A percentile compares a stretch with the other conserved stretches of the same genome.
Evolutionary conservation across 2,888 invertebrate species (phyloP).

Genomic region (Thecocarcelia acutangulata): DNA sequence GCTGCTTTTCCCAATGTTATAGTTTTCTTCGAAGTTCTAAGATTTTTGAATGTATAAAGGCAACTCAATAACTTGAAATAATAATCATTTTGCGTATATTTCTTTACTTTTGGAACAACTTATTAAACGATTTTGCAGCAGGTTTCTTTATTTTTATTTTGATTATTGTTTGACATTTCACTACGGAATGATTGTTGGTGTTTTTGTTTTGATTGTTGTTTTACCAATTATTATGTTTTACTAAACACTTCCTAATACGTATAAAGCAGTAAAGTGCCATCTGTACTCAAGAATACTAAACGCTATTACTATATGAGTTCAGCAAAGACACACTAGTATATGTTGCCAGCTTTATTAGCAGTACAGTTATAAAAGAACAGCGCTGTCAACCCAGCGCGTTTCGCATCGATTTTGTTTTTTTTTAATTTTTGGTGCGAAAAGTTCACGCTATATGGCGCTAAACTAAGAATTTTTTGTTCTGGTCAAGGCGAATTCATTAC

Average conservation of each 20-base stretch:
- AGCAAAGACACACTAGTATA: conserved; percentile 1
- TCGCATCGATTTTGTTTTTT: no score
- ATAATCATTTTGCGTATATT: not conserved
- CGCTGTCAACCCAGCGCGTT: no score
- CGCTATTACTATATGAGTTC: no score
- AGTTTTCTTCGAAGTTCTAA: not conserved
- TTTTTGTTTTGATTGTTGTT: conserved; percentile 11
- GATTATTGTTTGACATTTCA: conserved; percentile 62
- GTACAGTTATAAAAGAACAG: no score
- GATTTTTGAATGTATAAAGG: conserved; percentile 12
- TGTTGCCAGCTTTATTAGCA: no score
- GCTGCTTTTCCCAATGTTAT: not conserved
- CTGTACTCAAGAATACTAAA: not conserved
- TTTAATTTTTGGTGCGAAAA: no score
- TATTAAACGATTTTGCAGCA: conserved; percentile 36
- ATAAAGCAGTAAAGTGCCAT: not conserved
- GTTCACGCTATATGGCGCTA: no score
- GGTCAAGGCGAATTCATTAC: no score
- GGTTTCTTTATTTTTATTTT: conserved; percentile 61
- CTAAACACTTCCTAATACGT: conserved; percentile 22
- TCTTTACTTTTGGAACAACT: conserved; percentile 1
- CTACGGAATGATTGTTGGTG: conserved; percentile 7
- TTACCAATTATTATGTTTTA: not conserved
- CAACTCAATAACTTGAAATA: conserved; percentile 23
- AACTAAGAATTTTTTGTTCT: no score